Evolutionary conservation across 1,140 invertebrate species (phyloP), one percentile per base, ranked within the genome.

Genomic region (Pachypsylla venusta): DNA sequence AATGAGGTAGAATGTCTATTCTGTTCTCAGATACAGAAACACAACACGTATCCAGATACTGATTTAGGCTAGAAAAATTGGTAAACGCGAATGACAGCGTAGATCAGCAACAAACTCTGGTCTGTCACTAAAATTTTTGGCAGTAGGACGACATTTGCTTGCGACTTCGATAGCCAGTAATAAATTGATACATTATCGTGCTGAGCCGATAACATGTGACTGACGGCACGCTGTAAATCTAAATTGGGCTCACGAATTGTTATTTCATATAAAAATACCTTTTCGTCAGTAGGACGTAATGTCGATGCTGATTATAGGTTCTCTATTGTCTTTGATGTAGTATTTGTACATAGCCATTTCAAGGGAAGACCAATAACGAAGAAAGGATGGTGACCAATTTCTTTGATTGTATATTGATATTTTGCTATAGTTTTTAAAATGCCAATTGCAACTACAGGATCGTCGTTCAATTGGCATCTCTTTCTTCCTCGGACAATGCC

Each of bases 111-210:
- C 14, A 30, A 13, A 24, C 27, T 62, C 26, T 59, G 22, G 57
- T 67, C 64, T 27, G 30, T 59, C 1, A 64, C 59, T 7, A 66
- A 55, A 56, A 56, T 56, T 28, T 62, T 64, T 39, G 67, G 64
- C 27, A 10, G 25, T 20, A 63, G 61, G 7, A 61, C 64, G 12
- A 62, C 64, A 13, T 53, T 39, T 22, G 59, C 30, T 20, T 61
- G 57, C 62, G 62, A 67, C 16, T 66, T 54, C 14, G 19, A 22
- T 2, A 66, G 40, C 65, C 64, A 65, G 56, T 59, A 40, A n/a
- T 55, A 22, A 39, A 66, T 64, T 0, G 42, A 35, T 3, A 61
- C 24, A 10, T 65, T 62, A n/a, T 61, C 26, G 61, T 57, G 35
- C 60, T 62, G 22, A 20, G 27, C 26, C 13, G 42, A 59, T 62